Conservation (phyloP, 2,888 invertebrate genomes). For the Prenolepis imparis region DNA sequence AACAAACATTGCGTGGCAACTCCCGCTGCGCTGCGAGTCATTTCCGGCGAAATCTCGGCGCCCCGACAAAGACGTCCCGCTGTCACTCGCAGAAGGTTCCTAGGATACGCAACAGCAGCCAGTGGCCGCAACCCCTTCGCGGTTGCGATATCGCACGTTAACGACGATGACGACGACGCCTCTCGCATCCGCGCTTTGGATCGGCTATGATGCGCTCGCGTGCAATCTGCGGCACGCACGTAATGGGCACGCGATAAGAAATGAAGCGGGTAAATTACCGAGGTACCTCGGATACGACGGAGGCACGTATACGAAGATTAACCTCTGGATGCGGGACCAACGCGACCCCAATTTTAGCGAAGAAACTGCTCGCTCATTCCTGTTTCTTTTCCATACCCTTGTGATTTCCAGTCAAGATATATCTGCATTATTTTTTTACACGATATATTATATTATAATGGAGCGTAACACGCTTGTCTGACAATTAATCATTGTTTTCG, state of each 20-base stretch:
- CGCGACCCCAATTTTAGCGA: conserved; percentile 1
- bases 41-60: conserved; percentile 43
- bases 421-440: not conserved
- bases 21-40: conserved; percentile 29
- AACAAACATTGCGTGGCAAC: conserved; percentile 50
- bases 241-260: conserved; percentile 36
- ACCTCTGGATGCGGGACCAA: not conserved
- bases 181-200: conserved; percentile 9
- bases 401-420: not conserved
- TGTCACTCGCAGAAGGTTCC: conserved; percentile 9
- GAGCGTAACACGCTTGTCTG: not conserved
- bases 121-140: not conserved
- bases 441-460: not conserved
- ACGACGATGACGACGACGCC: not conserved
- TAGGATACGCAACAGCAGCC: conserved; percentile 3
- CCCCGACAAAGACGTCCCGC: conserved; percentile 47
- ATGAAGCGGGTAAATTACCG: conserved; percentile 42
- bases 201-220: conserved; percentile 24
- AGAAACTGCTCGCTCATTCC: not conserved
- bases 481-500: not conserved
- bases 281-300: conserved; percentile 11
- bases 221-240: conserved; percentile 39
- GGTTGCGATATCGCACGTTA: not conserved
- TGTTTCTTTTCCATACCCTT: not conserved
- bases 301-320: conserved; percentile 7